Percentiles rank a stretch among this genome's conserved stretches.
Evolutionary conservation across 2,888 invertebrate species (phyloP).

Genomic region (Nipponacmea schrenckii): DNA sequence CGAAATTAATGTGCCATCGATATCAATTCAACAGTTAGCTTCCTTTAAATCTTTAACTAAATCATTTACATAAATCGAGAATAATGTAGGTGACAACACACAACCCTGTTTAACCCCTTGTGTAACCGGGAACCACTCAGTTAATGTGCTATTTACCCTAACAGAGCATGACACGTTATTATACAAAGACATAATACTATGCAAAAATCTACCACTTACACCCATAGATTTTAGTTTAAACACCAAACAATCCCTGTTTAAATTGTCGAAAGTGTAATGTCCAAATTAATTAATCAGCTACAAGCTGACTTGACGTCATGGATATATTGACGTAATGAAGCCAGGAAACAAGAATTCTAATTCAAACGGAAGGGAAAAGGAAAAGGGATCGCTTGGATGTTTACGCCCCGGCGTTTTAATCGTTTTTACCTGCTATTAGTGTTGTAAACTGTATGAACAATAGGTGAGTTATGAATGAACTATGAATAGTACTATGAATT

Average conservation of each 20-base stretch:
- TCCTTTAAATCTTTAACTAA: conserved; percentile 16
- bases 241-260: conserved; percentile 16
- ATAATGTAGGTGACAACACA: conserved; percentile 21
- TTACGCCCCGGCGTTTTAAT: too few species aligned
- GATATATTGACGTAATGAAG: too few species aligned
- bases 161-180: background rate
- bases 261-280: conserved; percentile 27
- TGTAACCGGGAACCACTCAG: conserved; percentile 12
- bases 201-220: conserved; percentile 17
- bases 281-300: too few species aligned
- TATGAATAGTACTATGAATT: too few species aligned
- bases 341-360: too few species aligned
- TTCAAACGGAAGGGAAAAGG: too few species aligned
- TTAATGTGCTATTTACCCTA: conserved; percentile 3
- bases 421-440: too few species aligned
- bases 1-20: background rate
- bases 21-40: background rate
- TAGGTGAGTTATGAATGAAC: too few species aligned
- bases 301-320: too few species aligned
- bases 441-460: too few species aligned
- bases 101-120: conserved; percentile 24
- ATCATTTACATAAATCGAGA: conserved; percentile 20
- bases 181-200: conserved; percentile 16
- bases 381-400: too few species aligned
- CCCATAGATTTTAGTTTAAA: conserved; percentile 15